Base-by-base conservation (phyloP, 2,113 vertebrate species). In the Nothocercus julius region DNA sequence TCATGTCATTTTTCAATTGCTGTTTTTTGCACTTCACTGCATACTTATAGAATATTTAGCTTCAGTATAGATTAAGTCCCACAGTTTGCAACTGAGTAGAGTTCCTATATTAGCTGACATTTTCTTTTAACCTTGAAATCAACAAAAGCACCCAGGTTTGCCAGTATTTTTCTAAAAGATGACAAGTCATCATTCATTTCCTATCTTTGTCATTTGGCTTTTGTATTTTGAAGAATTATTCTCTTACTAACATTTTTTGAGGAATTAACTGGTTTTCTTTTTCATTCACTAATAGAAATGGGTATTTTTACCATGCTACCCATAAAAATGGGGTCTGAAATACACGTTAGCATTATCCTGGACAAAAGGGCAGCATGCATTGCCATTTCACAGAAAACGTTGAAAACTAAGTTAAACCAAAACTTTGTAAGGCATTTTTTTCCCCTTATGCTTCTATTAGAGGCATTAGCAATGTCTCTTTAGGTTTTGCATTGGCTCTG, bases 1-100 rank as follows among this genome's bases (percentile, higher is more conserved):
- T 98, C 98, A 98, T 97, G 97, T 98, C 98, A 98, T 98, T 98
- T 98, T 98, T 98, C 98, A 98, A 97, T 98, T 97, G 97, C 98
- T 98, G 84, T 96, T 97, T 98, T 98, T 98, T 98, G 97, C 97
- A 98, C 96, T 98, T 98, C 97, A 91, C 87, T 98, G 97, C 96
- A 97, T 98, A 93, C 96, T 97, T 98, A 98, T 98, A 97, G 98
- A 98, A 98, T 97, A 97, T 97, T 98, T 98, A 98, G 97, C 94
- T 98, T 97, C 97, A 93, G 64, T 97, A 97, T 97, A 98, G 97
- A 98, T 98, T 97, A 98, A 97, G 93, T 96, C 92, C 84, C 87
- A 93, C 86, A 69, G 82, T 97, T 96, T 93, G 92, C 89, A 96
- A 97, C 92, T 93, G 93, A 95, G 86, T 84, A 77, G 76, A 84